Evolutionary conservation across 2,113 vertebrate genomes (phyloP).

Genomic region (Protobothrops mucrosquamatus): DNA sequence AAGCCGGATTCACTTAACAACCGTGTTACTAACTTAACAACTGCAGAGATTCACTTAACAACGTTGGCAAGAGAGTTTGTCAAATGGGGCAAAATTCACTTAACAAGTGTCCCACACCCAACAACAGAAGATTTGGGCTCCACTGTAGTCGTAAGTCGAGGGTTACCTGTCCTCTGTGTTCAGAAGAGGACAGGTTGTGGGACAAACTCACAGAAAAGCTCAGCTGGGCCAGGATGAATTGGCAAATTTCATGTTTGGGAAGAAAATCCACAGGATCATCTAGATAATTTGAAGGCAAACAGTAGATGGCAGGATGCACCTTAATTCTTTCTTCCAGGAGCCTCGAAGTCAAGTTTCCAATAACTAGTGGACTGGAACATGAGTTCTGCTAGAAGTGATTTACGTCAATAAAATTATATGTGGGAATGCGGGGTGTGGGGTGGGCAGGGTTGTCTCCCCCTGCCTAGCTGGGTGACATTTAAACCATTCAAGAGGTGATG

Average conservation of each 20-base stretch:
- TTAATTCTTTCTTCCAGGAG: conserved; percentile 1
- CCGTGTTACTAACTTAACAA: not conserved
- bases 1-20: not conserved
- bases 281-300: conserved; percentile 36
- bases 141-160: not conserved
- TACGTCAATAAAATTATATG: conserved; percentile 37
- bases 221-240: not conserved
- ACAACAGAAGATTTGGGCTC: not conserved
- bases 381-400: conserved; percentile 39
- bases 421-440: not conserved
- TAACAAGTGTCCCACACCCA: not conserved
- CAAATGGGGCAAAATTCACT: not conserved
- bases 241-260: not conserved
- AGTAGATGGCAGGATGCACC: conserved; percentile 42
- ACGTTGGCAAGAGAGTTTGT: no score
- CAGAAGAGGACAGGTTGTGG: not conserved
- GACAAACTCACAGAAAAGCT: not conserved
- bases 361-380: conserved; percentile 34
- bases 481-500: conserved; percentile 38
- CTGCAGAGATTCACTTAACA: not conserved
- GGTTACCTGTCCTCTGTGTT: not conserved
- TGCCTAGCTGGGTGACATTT: conserved; percentile 44
- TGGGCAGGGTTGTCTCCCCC: not conserved
- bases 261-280: not conserved
- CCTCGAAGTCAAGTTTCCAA: conserved; percentile 11